These are phyloP conservation scores for Semicossyphus pulcher DNA, from an alignment of 2,113 vertebrate genomes.

Conservation along the genomic window DNA sequence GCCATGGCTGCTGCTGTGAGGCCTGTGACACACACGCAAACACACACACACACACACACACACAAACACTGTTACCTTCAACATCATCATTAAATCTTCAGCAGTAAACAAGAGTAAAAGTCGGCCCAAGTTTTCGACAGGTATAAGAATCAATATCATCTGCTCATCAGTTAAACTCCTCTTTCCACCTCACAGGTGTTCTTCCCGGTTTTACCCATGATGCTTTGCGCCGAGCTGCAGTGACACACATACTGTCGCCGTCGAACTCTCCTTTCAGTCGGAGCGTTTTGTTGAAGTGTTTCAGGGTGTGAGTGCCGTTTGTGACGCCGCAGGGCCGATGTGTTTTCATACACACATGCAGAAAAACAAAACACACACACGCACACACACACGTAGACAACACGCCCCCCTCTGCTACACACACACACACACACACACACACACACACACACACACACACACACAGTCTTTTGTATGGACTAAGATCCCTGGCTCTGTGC, in stretches of 20 bases:
- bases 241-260: conserved; percentile 34
- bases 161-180: neutral
- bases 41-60: conserved; percentile 40
- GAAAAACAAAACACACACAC: conserved; percentile 29
- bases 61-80: too few species aligned
- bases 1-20: conserved; percentile 79
- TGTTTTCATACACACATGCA: conserved; percentile 30
- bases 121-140: too few species aligned
- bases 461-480: conserved; percentile 64
- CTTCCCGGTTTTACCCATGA: conserved; percentile 46
- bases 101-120: too few species aligned
- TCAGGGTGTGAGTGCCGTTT: conserved; percentile 49
- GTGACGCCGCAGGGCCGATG: conserved; percentile 46
- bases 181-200: neutral
- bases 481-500: conserved; percentile 73
- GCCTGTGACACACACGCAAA: conserved; percentile 61
- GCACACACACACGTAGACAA: neutral
- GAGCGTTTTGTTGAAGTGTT: conserved; percentile 56
- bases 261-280: conserved; percentile 27
- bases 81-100: too few species aligned
- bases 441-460: conserved; percentile 10
- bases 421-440: neutral
- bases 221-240: conserved; percentile 40
- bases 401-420: neutral
- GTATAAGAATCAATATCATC: too few species aligned